Evolutionary conservation across 2,113 vertebrate species (phyloP), one percentile per base, ranked within the genome.

Genomic region (Mustela lutreola): DNA sequence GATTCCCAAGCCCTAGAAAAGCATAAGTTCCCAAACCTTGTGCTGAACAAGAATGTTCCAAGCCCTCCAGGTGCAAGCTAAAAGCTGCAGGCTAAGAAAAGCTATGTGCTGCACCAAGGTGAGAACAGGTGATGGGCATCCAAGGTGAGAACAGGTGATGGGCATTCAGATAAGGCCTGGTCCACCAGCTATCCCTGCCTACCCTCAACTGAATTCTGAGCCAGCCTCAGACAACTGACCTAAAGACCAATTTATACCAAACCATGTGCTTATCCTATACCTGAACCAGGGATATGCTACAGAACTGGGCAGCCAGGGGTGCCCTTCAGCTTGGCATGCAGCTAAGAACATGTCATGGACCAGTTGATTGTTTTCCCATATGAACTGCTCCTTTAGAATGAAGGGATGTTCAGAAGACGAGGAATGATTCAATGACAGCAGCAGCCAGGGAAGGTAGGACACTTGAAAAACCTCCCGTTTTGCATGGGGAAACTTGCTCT

Each of bases 201-300:
- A 67, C 48, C n/a, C 19, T 50, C 48, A n/a, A 33, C 11, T 58
- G 93, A 88, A 45, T 89, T 76, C 88, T 67, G 76, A 39, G 71
- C 91, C 93, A 86, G 84, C 91, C 70, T 95, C 71, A 84, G 90
- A 94, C 33, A 78, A 39, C n/a, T 76, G 79, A 93, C 73, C 39
- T 79, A 91, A 84, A 50, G 22, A 73, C 73, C 36, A 63, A 9
- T 58, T 87, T 75, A 94, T 81, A 88, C 12, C 33, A 84, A 70
- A 89, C 50, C 36, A 42, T 26, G 2, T 75, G 56, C 75, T 65
- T 92, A 76, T 42, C 75, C 70, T 81, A 88, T 65, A 93, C 42
- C 58, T 45, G 53, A 91, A 70, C 50, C 95, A 89, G 58, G 71
- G 18, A 71, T 56, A 26, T 89, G 36, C 82, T 97, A 36, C 11